These are phyloP conservation scores for Pseudomugil tenellus DNA, from an alignment of 2,797 vertebrate genomes.

Conservation along the genomic window DNA sequence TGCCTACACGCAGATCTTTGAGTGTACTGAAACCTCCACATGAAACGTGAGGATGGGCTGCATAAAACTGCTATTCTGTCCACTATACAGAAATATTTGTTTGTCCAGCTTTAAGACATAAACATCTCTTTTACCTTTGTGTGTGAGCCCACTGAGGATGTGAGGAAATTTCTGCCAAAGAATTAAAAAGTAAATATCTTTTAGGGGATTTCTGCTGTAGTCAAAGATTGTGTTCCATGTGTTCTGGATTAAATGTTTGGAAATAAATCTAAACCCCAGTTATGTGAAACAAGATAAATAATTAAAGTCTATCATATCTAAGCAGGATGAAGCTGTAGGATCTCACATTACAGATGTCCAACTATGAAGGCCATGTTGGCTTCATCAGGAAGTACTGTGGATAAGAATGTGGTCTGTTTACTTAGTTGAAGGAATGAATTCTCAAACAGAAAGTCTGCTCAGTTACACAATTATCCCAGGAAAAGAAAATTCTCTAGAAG, in stretches of 20 bases:
- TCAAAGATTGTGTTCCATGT: conserved; percentile 49
- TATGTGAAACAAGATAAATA: conserved; percentile 23
- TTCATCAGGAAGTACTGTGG: conserved; percentile 3
- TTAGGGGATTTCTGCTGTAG: conserved; percentile 46
- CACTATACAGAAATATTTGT: background rate
- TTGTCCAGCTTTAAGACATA: conserved; percentile 6
- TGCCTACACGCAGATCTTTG: conserved; percentile 39
- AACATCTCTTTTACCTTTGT: too few relatives aligned
- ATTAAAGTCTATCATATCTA: conserved; percentile 3
- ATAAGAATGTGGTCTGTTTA: conserved; percentile 12
- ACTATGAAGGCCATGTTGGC: background rate
- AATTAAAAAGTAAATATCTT: conserved; percentile 40
- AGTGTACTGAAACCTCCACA: conserved; percentile 32
- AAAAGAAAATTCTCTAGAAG: conserved; percentile 2
- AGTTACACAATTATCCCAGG: conserved; percentile 9
- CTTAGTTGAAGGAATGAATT: conserved; percentile 4
- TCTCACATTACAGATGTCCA: background rate
- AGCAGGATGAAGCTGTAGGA: background rate
- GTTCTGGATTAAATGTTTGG: conserved; percentile 51
- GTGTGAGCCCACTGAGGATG: conserved; percentile 8
- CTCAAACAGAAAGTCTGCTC: conserved; percentile 1
- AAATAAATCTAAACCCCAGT: conserved; percentile 34
- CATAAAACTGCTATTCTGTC: conserved; percentile 7
- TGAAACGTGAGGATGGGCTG: conserved; percentile 10
- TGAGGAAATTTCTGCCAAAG: conserved; percentile 43